These are phyloP conservation scores for Cichladusa arquata DNA, from an alignment of 2,113 vertebrate genomes.

Conservation along the genomic window DNA sequence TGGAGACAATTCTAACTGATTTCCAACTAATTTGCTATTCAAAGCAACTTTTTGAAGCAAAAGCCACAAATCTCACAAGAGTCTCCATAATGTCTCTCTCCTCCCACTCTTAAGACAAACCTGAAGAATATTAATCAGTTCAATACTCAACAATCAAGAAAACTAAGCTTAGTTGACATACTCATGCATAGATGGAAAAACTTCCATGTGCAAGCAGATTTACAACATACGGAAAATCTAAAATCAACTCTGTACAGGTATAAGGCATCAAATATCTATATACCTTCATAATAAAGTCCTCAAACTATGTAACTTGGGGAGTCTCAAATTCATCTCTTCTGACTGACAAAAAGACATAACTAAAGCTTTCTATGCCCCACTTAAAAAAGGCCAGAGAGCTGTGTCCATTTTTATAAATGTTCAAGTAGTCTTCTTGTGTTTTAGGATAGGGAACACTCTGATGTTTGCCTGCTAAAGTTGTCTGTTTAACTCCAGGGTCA, in stretches of 20 bases:
- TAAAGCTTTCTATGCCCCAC: neutral
- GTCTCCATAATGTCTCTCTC: neutral
- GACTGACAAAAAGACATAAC: neutral
- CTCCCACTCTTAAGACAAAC: neutral
- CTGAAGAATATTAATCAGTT: neutral
- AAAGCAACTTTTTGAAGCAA: neutral
- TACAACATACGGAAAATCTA: neutral
- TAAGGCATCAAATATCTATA: neutral
- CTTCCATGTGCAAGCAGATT: neutral
- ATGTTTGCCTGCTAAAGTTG: neutral
- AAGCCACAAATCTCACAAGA: neutral
- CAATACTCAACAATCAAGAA: neutral
- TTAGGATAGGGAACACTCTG: neutral
- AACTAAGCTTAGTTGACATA: neutral
- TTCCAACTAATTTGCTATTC: neutral
- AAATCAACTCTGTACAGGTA: neutral
- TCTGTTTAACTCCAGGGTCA: neutral
- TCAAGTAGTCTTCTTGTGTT: neutral
- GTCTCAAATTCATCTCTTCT: neutral
- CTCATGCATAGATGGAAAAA: neutral
- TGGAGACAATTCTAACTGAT: neutral
- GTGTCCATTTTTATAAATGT: neutral
- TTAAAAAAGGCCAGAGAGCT: fast-evolving
- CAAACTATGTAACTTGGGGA: neutral
- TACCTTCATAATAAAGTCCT: neutral